Conservation (phyloP, 2,888 invertebrate genomes). For the Macrosoma leucophasiata region DNA sequence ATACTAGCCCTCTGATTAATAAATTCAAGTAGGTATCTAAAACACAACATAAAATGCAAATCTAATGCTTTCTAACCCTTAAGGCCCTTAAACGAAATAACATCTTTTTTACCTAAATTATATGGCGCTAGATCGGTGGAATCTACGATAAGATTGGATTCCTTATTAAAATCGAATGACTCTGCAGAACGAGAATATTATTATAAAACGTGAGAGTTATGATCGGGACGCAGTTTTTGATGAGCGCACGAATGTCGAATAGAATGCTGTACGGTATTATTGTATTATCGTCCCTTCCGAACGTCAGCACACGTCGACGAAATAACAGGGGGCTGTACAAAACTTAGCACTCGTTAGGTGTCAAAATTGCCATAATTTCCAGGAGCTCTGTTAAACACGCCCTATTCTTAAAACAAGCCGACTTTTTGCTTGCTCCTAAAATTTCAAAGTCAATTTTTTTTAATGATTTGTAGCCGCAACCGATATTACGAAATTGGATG, state of each 20-base stretch:
- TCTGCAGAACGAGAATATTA: conserved; percentile 51
- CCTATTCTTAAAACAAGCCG: conserved; percentile 59
- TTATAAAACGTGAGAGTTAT: conserved; percentile 63
- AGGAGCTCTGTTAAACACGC: conserved; percentile 55
- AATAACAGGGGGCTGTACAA: conserved; percentile 62
- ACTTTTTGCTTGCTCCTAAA: conserved; percentile 62
- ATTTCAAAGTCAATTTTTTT: conserved; percentile 62
- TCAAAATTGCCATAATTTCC: conserved; percentile 74
- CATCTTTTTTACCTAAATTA: conserved; percentile 51
- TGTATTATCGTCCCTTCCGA: conserved; percentile 32
- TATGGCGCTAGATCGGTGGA: conserved; percentile 45
- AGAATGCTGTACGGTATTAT: conserved; percentile 36
- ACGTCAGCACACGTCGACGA: conserved; percentile 52
- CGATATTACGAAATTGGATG: conserved; percentile 66
- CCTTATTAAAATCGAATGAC: conserved; percentile 67
- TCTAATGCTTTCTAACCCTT: conserved; percentile 1
- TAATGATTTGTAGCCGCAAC: conserved; percentile 68
- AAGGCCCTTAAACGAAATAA: conserved; percentile 22
- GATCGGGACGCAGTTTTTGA: conserved; percentile 43
- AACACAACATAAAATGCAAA: conserved; percentile 4
- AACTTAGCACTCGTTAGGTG: conserved; percentile 73
- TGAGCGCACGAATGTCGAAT: conserved; percentile 40
- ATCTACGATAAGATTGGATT: conserved; percentile 42
- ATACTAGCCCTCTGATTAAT: too few species aligned
- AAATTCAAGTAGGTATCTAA: too few species aligned